Conservation (phyloP, 2,113 vertebrate genomes). For the Corythornis cristatus region DNA sequence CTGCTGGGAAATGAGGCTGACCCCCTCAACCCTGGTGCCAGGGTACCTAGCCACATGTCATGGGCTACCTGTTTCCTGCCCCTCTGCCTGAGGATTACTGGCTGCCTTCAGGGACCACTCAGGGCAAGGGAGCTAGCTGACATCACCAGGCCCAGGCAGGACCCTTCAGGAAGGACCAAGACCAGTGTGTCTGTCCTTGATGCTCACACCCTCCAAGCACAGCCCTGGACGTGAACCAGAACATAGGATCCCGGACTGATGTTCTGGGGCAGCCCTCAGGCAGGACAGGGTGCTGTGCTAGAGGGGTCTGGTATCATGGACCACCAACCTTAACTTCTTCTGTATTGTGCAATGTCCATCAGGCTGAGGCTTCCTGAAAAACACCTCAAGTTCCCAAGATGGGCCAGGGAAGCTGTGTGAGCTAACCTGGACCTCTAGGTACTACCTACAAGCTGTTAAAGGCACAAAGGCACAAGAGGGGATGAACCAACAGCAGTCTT, state of each 20-base stretch:
- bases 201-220: not conserved
- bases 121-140: not conserved
- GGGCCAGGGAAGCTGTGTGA: not conserved
- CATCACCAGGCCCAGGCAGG: not conserved
- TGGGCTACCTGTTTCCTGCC: not conserved
- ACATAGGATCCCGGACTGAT: not conserved
- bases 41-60: no score
- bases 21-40: fast-evolving
- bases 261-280: not conserved
- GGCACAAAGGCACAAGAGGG: not conserved
- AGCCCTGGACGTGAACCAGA: not conserved
- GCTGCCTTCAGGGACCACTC: not conserved
- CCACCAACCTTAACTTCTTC: not conserved
- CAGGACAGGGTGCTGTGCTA: not conserved
- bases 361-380: not conserved
- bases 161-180: not conserved
- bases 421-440: not conserved
- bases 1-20: not conserved
- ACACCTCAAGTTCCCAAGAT: not conserved
- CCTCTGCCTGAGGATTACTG: not conserved
- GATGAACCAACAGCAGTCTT: not conserved
- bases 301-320: not conserved
- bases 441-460: not conserved
- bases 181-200: fast-evolving
- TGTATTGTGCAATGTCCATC: not conserved